Percentiles rank a stretch among this genome's conserved stretches.
These are phyloP conservation scores for Homarus gammarus DNA, from an alignment of 2,888 invertebrate species.

Conservation along the genomic window DNA sequence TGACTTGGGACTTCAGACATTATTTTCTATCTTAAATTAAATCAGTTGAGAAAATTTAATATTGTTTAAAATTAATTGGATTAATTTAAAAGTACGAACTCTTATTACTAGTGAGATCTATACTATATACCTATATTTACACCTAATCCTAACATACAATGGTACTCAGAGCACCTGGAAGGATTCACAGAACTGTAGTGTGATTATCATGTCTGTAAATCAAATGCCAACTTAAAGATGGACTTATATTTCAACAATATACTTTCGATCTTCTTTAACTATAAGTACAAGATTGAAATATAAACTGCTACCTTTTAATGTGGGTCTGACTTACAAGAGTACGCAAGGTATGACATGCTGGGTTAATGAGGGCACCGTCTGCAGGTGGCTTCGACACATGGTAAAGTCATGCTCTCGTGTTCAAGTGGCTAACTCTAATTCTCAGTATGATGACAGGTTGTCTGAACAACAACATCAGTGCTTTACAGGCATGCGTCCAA, in stretches of 20 bases:
- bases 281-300: too few relatives aligned
- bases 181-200: too few relatives aligned
- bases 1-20: too few relatives aligned
- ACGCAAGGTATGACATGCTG: constrained; percentile 25
- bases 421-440: constrained; percentile 20
- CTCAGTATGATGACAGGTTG: constrained; percentile 6
- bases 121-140: not conserved
- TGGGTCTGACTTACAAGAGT: too few relatives aligned
- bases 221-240: too few relatives aligned
- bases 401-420: constrained; percentile 16
- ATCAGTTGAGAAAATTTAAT: too few relatives aligned
- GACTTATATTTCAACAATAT: too few relatives aligned
- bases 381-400: constrained; percentile 16
- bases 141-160: not conserved
- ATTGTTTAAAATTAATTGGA: too few relatives aligned
- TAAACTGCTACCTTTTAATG: too few relatives aligned
- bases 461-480: constrained; percentile 28
- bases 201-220: too few relatives aligned
- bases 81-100: not conserved
- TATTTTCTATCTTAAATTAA: too few relatives aligned
- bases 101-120: not conserved
- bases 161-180: constrained; percentile 6
- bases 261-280: too few relatives aligned
- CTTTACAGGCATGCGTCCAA: constrained; percentile 22
- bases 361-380: constrained; percentile 30